Conservation (phyloP, 2,797 vertebrate genomes). For the Hafferia zeledoni region DNA sequence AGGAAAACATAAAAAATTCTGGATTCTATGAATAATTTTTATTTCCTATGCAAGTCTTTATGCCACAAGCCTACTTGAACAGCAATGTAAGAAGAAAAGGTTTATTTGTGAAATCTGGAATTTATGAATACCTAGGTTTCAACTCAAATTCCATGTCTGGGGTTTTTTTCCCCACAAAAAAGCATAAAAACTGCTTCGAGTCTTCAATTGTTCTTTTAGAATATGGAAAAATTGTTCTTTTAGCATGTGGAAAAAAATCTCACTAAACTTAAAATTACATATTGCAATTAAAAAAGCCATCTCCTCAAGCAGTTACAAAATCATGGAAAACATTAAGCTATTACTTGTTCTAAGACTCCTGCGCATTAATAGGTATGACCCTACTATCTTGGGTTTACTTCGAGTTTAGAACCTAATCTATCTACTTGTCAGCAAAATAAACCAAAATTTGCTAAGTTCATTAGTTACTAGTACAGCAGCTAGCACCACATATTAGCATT, state of each 20-base stretch:
- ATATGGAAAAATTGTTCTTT: neutral
- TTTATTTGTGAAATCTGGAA: neutral
- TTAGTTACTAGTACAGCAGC: neutral
- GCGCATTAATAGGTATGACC: neutral
- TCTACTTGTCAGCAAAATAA: neutral
- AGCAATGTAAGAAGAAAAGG: neutral
- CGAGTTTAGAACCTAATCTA: neutral
- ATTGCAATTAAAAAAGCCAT: neutral
- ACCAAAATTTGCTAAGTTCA: neutral
- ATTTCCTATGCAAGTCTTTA: neutral
- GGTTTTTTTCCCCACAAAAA: neutral
- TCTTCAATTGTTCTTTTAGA: neutral
- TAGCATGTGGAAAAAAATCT: neutral
- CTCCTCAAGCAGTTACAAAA: neutral
- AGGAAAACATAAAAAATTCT: neutral
- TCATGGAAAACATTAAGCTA: neutral
- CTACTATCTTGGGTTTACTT: neutral
- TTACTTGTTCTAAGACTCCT: neutral
- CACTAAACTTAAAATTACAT: neutral
- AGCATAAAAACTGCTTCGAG: neutral
- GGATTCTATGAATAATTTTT: neutral
- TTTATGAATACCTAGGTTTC: neutral
- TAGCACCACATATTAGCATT: neutral
- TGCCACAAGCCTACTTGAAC: neutral
- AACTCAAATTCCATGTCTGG: neutral